Conservation (phyloP, 2,797 vertebrate species). For the Orestias chungarensis region DNA sequence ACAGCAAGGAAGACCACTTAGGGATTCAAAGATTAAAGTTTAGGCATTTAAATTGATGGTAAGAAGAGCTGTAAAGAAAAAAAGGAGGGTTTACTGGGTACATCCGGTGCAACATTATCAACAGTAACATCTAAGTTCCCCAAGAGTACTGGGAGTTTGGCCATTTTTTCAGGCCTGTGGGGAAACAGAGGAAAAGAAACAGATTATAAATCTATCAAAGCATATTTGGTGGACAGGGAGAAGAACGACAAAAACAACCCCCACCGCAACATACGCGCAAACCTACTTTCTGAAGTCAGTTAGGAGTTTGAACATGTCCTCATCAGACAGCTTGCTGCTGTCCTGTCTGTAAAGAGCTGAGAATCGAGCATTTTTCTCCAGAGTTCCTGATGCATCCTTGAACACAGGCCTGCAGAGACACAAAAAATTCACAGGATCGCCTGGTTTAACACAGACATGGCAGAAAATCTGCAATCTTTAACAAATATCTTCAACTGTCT, state of each 20-base stretch:
- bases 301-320: slow-evolving; percentile 95
- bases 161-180: slow-evolving; percentile 95
- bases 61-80: slow-evolving; percentile 23
- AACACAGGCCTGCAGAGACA: slow-evolving; percentile 85
- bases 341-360: slow-evolving; percentile 94
- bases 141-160: slow-evolving; percentile 95
- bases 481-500: neutral
- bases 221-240: neutral
- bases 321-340: slow-evolving; percentile 95
- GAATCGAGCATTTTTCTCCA: slow-evolving; percentile 93
- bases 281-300: slow-evolving; percentile 96
- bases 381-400: slow-evolving; percentile 91
- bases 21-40: neutral
- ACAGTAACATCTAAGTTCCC: slow-evolving; percentile 95
- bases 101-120: slow-evolving; percentile 89
- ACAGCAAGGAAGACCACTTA: slow-evolving; percentile 9
- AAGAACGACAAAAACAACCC: neutral
- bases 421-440: slow-evolving; percentile 1
- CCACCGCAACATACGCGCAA: neutral
- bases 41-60: neutral
- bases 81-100: slow-evolving; percentile 85
- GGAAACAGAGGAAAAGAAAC: neutral
- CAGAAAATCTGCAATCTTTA: too few relatives aligned
- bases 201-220: slow-evolving; percentile 2
- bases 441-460: neutral